phyloP scores from a whole-genome alignment of 2,888 invertebrate species.

The Sussaba pulchella region DNA sequence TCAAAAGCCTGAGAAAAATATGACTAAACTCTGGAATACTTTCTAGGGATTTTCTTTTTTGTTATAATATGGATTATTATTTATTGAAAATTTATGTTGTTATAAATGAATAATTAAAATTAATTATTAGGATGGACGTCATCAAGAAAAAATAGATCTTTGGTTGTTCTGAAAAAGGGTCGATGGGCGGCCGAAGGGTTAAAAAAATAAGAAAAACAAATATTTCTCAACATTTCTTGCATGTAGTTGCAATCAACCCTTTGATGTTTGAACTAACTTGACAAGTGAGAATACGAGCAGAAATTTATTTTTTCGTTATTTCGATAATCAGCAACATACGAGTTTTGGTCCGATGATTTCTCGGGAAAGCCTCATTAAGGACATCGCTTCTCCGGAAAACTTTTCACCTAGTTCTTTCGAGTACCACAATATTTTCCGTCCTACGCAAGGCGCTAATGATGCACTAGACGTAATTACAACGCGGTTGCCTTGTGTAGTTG shows the following conservation, averaged over 20 bases:
- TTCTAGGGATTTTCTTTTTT: too few relatives aligned
- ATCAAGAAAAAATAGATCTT: too few relatives aligned
- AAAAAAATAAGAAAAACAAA: too few relatives aligned
- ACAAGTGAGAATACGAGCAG: background rate
- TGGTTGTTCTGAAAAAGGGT: too few relatives aligned
- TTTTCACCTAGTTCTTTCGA: background rate
- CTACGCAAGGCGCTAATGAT: background rate
- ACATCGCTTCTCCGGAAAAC: constrained; percentile 9
- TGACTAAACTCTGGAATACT: too few relatives aligned
- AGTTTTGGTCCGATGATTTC: constrained; percentile 13
- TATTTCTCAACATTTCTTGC: background rate
- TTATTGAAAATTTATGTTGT: too few relatives aligned
- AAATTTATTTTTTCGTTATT: background rate
- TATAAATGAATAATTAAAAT: too few relatives aligned
- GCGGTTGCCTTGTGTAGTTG: background rate
- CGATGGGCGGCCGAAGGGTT: too few relatives aligned
- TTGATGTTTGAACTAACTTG: background rate
- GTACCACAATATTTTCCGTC: background rate
- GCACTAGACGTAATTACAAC: background rate
- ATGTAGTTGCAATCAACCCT: background rate
- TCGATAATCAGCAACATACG: constrained; percentile 1
- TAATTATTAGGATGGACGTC: too few relatives aligned
- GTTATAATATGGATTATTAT: too few relatives aligned
- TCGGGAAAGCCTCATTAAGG: constrained; percentile 39
- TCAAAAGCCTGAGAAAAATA: too few relatives aligned